Conservation (phyloP, 2,797 vertebrate genomes). For the Leuciscus waleckii region DNA sequence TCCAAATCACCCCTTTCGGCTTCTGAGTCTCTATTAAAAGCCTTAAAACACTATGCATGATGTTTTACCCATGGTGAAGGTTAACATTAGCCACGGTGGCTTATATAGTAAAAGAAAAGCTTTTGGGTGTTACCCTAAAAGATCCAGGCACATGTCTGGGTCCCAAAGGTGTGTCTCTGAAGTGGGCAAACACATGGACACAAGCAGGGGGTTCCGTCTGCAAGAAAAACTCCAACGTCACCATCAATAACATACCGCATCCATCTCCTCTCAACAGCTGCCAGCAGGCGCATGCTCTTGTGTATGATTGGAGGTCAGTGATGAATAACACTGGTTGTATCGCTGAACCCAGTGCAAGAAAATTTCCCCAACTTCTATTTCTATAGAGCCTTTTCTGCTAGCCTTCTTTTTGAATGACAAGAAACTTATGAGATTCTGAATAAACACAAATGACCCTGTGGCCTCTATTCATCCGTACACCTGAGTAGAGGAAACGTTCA, state of each 20-base stretch:
- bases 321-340: conserved; percentile 52
- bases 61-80: conserved; percentile 16
- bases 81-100: conserved; percentile 27
- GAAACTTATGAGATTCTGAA: conserved; percentile 16
- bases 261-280: conserved; percentile 69
- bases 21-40: conserved; percentile 29
- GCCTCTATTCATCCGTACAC: conserved; percentile 22
- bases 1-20: conserved; percentile 16
- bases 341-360: background rate
- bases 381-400: background rate
- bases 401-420: conserved; percentile 25
- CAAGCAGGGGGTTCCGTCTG: conserved; percentile 53
- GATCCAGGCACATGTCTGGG: conserved; percentile 45
- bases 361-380: conserved; percentile 7
- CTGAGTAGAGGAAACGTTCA: conserved; percentile 18
- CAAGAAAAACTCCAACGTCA: conserved; percentile 71
- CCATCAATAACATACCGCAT: conserved; percentile 79
- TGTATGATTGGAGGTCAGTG: conserved; percentile 35
- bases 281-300: conserved; percentile 22
- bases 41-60: background rate
- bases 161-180: conserved; percentile 46
- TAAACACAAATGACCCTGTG: conserved; percentile 19
- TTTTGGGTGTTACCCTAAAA: conserved; percentile 40
- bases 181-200: conserved; percentile 54
- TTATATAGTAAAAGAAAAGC: conserved; percentile 21